Evolutionary conservation across 2,113 vertebrate genomes (phyloP), one percentile per base, ranked within the genome.

Genomic region (Dicrurus megarhynchus): DNA sequence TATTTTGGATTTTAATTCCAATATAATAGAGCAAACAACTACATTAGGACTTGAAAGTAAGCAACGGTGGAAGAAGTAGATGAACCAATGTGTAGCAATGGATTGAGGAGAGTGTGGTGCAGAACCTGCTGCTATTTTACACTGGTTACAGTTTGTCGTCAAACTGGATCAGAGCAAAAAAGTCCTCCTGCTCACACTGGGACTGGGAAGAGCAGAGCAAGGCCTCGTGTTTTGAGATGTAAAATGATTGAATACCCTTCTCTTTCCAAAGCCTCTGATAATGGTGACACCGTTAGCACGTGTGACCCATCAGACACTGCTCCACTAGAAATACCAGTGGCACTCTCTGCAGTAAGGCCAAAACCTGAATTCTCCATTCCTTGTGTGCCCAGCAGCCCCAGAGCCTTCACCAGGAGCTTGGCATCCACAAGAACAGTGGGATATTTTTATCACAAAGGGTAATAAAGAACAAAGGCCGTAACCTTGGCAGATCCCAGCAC

Each of bases 381-480:
- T 21, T 4, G 32, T 16, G 26, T 5, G 26, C 28, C 79, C 67
- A 20, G 32, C 17, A 78, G 23, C 26, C 67, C 39, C 61, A 56
- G 41, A 65, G 46, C 35, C 49, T 28, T 28, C 35, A 41, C 6
- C 44, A 37, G n/a, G 26, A 78, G 56, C 76, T 37, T 63, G 61
- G 63, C 37, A 23, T 2, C 27, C 16, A 19, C 50, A 10, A 5
- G 41, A 42, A 16, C 1, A 42, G 17, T 2, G 12, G 6, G 10
- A 19, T 33, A 41, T 73, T 88, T 94, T 90, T 90, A 61, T 84
- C 83, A 67, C 52, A 70, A 82, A 39, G 41, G 26, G 44, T n/a
- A 75, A 52, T 70, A 53, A 56, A 73, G 86, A 93, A 90, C 79
- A 92, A 84, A 93, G 84, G 41, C 69, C 17, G 13, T 13, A 46